Evolutionary conservation across 2,888 invertebrate genomes (phyloP).

Genomic region (Platycheirus rosarum): DNA sequence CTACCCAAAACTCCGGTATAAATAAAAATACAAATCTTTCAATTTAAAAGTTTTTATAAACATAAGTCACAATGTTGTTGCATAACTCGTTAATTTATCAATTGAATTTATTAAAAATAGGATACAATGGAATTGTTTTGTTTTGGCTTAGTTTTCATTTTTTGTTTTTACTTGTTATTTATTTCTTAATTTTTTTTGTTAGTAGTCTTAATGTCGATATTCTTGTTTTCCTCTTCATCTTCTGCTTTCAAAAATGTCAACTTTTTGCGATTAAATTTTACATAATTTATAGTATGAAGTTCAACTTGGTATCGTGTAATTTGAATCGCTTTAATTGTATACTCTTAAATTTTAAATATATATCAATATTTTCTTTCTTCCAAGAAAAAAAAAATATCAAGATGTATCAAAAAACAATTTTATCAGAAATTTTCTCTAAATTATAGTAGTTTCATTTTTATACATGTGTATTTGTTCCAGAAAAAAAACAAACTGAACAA

Average conservation of each 20-base stretch:
- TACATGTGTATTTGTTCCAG: conserved; percentile 6
- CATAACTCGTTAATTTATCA: conserved; percentile 56
- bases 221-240: conserved; percentile 26
- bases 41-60: conserved; percentile 34
- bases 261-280: conserved; percentile 39
- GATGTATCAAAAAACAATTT: not conserved
- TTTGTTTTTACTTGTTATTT: conserved; percentile 15
- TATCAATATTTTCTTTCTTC: conserved; percentile 34
- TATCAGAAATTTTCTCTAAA: conserved; percentile 20
- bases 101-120: conserved; percentile 24
- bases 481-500: conserved; percentile 25
- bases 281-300: not conserved
- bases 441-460: conserved; percentile 39
- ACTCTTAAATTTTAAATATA: conserved; percentile 17
- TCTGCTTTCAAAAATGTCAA: conserved; percentile 10
- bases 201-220: conserved; percentile 55
- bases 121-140: conserved; percentile 60
- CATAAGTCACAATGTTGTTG: conserved; percentile 66
- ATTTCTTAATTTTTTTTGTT: conserved; percentile 23
- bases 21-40: conserved; percentile 81
- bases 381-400: conserved; percentile 8
- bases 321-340: conserved; percentile 69
- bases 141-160: conserved; percentile 38
- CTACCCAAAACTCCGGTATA: conserved; percentile 98
- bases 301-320: conserved; percentile 45